phyloP scores from a whole-genome alignment of 1,140 invertebrate genomes.

The Araneus ventricosus region DNA sequence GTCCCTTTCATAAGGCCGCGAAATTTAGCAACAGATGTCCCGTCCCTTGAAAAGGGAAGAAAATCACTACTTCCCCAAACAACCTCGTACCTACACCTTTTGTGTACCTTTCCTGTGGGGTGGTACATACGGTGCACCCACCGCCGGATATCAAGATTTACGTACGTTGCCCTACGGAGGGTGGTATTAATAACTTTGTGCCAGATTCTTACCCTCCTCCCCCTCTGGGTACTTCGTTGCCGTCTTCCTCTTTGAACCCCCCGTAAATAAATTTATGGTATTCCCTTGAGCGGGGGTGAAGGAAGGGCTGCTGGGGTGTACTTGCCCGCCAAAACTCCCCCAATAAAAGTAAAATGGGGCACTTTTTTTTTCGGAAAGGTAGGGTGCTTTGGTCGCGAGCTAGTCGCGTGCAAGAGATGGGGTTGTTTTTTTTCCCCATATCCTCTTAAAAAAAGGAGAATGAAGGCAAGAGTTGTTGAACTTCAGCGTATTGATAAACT shows the following conservation, averaged over 20 bases:
- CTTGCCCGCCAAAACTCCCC: conserved; percentile 44
- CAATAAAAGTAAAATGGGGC: conserved; percentile 68
- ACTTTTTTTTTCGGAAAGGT: background rate
- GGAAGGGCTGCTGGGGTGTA: conserved; percentile 46
- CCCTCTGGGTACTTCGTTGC: background rate
- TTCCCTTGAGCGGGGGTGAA: conserved; percentile 58
- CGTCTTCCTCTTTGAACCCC: background rate
- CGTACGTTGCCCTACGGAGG: conserved; percentile 37
- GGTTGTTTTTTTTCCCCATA: conserved; percentile 3
- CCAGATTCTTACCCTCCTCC: conserved; percentile 40
- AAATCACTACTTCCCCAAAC: conserved; percentile 31
- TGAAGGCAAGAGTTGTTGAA: conserved; percentile 70
- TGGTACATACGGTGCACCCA: conserved; percentile 46
- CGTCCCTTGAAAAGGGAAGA: conserved; percentile 1
- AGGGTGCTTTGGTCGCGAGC: conserved; percentile 54
- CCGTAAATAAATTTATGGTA: conserved; percentile 20
- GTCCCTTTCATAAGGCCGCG: background rate
- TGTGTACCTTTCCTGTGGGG: conserved; percentile 47
- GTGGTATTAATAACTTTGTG: conserved; percentile 64
- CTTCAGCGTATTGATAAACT: conserved; percentile 41
- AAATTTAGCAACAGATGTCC: conserved; percentile 31
- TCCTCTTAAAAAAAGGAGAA: conserved; percentile 26
- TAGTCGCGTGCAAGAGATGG: conserved; percentile 56
- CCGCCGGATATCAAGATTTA: conserved; percentile 45
- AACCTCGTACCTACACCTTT: conserved; percentile 29